These are phyloP conservation scores for Anagyrus pseudococci DNA, from an alignment of 2,888 invertebrate genomes.

Conservation along the genomic window DNA sequence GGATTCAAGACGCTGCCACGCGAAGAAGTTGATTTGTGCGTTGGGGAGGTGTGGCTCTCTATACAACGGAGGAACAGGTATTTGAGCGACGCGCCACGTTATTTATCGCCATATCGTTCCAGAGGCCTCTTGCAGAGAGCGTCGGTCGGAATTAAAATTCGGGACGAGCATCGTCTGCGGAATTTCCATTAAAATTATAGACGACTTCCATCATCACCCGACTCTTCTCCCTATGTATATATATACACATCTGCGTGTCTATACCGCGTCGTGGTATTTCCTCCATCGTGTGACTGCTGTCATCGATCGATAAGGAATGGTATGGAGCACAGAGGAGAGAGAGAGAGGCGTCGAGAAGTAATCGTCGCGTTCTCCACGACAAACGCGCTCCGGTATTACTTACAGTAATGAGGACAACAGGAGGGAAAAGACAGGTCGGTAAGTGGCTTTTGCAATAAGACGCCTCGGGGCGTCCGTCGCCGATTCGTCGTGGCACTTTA, in stretches of 20 bases:
- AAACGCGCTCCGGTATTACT: too few species aligned
- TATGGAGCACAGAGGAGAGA: too few species aligned
- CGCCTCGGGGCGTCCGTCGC: too few species aligned
- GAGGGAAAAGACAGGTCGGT: neutral
- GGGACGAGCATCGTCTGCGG: neutral
- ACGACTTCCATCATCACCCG: neutral
- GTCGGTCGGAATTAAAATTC: slow-evolving; percentile 19
- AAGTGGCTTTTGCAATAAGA: slow-evolving; percentile 32
- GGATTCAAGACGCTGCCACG: neutral
- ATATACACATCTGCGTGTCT: neutral
- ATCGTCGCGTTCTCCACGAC: neutral
- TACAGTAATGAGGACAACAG: slow-evolving; percentile 30
- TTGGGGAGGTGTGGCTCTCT: too few species aligned
- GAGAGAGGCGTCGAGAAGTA: neutral
- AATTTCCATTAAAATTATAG: slow-evolving; percentile 14
- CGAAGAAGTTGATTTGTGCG: neutral
- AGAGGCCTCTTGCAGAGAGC: too few species aligned
- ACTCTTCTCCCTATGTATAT: neutral
- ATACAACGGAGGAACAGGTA: too few species aligned
- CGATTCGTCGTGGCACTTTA: neutral
- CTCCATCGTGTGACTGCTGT: neutral
- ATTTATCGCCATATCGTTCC: neutral
- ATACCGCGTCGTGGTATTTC: neutral
- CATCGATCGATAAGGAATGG: slow-evolving; percentile 12
- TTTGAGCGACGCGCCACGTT: neutral